Conservation (phyloP, 1,140 invertebrate species). For the Aphis craccivora region DNA sequence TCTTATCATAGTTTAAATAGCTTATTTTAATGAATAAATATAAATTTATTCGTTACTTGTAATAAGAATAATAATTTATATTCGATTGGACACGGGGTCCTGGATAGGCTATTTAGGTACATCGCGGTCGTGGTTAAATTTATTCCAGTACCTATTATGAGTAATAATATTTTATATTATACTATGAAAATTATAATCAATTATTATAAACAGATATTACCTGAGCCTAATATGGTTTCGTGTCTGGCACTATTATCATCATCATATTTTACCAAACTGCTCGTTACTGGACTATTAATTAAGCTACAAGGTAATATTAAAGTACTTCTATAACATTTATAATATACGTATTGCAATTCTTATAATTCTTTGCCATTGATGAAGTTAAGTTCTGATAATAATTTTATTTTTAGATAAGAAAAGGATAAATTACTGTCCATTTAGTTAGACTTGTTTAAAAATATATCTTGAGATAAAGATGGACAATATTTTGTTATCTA, state of each 20-base stretch:
- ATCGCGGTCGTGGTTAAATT: background rate
- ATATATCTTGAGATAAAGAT: background rate
- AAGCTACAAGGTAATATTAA: background rate
- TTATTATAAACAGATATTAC: background rate
- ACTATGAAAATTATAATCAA: background rate
- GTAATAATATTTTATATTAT: background rate
- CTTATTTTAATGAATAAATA: background rate
- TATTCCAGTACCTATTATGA: background rate
- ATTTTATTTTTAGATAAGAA: too few relatives aligned
- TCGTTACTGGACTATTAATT: background rate
- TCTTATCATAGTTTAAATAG: background rate
- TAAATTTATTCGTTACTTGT: background rate
- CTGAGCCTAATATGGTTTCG: background rate
- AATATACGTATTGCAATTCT: too few relatives aligned
- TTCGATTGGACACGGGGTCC: background rate
- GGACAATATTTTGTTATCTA: too few relatives aligned
- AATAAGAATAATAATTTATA: background rate
- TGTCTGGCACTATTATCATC: background rate
- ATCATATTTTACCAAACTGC: background rate
- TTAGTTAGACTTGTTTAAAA: background rate
- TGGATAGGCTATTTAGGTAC: background rate
- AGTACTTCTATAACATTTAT: background rate
- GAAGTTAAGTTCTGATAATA: too few relatives aligned
- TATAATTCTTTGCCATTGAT: too few relatives aligned
- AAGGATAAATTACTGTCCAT: background rate